Evolutionary conservation across 2,113 vertebrate genomes (phyloP), one percentile per base, ranked within the genome.

Genomic region (Heptranchias perlo): DNA sequence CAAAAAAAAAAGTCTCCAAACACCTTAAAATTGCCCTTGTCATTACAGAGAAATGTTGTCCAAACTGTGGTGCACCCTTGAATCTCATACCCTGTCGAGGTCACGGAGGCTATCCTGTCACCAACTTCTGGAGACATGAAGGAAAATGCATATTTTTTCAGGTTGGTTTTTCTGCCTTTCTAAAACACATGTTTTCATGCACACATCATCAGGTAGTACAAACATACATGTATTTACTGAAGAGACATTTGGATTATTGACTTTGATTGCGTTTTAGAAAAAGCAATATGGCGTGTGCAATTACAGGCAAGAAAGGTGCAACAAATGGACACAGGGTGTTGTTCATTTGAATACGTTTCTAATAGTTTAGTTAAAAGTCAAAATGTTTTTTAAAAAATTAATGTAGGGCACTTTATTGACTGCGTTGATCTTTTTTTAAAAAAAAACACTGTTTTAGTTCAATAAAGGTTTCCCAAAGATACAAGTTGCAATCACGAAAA

Each of bases 41-140:
- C 96, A 47, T 96, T 96, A 10, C 35, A 98, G 98, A 97, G 82
- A 98, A 98, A 96, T 97, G 96, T 94, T 98, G 98, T 76, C 98
- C 98, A 96, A 98, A 98, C 96, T 98, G 98, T 91, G 97, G 44
- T 0, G 98, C 97, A 1, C 97, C 98, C 0, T 96, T 98, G 96
- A 97, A 76, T 82, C 97, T 98, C 4, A 97, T 98, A 91, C 97
- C 98, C 25, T 98, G 98, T 96, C 96, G 97, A 95, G 98, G 98
- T 67, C 98, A 98, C 0, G 98, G 98, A 21, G 98, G 98, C 35
- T 98, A 98, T 96, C 98, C 98, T 0, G 98, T 98, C 96, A 98
- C 98, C 96, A 98, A 98, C 96, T 98, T 98, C 96, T 98, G 98
- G 98, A 98, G 98, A 86, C 98, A 98, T 0, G 98, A 98, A 10